Base-by-base conservation (phyloP, 2,113 vertebrate species). In the Epinephelus cyanopodus region DNA sequence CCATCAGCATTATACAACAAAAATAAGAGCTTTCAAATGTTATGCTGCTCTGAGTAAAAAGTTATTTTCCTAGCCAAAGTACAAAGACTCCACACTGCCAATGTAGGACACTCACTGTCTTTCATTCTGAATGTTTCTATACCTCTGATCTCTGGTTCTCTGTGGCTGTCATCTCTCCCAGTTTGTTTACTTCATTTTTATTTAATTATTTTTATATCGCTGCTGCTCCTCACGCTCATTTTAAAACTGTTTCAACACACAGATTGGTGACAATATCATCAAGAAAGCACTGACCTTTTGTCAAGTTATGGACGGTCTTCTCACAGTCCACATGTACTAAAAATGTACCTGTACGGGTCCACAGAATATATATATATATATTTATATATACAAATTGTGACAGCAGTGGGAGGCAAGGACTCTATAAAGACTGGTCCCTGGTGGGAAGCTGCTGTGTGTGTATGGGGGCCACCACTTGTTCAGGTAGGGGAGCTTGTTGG, bases 141-240 rank as follows among this genome's bases (percentile, higher is more conserved):
- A 82, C 54, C 79, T 90, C 82, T 84, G 87, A 89, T 90, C 76
- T 78, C 45, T 64, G 73, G 58, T 69, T 71, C 66, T 86, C 67
- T 47, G 64, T 37, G 71, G 62, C 80, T 83, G 76, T 87, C 83
- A 85, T 56, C 21, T 18, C 82, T 74, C 60, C 52, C 47, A 67
- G 60, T 80, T 85, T 88, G 74, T 87, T 90, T 85, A 82, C 61
- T 85, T 82, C 63, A 39, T 48, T 73, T 69, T 50, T 78, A 42
- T 74, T 70, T 66, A 56, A 47, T 64, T 52, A 57, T 66, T 23
- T 75, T 25, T 14, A 48, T 14, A 37, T 70, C 15, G 3, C 39
- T 52, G 33, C 29, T 72, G 58, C 19, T 79, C 18, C 15, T 72
- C 9, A 5, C 50, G 52, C 70, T 70, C 67, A 21, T 42, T 74